A percentile compares a stretch with the other conserved stretches of the same genome.
phyloP scores from a whole-genome alignment of 1,140 invertebrate genomes.

The Ruditapes philippinarum region DNA sequence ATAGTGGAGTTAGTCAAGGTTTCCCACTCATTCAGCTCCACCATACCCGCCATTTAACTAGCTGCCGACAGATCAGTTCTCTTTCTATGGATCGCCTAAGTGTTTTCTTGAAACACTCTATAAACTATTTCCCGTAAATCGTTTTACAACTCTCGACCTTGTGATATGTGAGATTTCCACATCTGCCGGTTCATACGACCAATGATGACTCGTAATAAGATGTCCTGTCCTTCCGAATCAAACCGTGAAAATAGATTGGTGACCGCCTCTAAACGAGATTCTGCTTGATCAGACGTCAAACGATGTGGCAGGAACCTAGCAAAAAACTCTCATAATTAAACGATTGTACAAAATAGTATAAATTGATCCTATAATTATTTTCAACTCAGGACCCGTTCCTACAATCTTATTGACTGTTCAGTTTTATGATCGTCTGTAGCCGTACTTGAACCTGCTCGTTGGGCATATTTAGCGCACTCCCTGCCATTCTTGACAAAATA shows the following conservation, averaged over 20 bases:
- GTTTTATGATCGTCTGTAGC: not conserved
- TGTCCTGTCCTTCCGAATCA: constrained; percentile 13
- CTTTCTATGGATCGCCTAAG: not conserved
- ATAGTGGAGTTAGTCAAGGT: not conserved
- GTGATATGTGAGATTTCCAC: not conserved
- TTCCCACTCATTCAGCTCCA: not conserved
- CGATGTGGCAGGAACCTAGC: not conserved
- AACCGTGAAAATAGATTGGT: constrained; percentile 11
- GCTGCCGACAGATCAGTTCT: constrained; percentile 2
- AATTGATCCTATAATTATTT: constrained; percentile 18
- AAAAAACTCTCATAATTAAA: not conserved
- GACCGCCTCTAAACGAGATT: not conserved
- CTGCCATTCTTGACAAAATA: too few species aligned
- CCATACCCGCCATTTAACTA: not conserved
- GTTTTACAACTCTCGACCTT: constrained; percentile 12
- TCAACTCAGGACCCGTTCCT: not conserved
- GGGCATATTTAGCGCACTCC: not conserved
- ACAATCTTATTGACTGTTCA: constrained; percentile 3
- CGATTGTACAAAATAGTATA: constrained; percentile 18
- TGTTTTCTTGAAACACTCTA: not conserved
- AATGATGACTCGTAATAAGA: not conserved
- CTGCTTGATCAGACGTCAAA: constrained; percentile 13
- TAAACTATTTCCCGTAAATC: not conserved
- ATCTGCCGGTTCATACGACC: not conserved
- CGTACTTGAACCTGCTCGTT: not conserved